Evolutionary conservation across 2,113 vertebrate genomes (phyloP), one percentile per base, ranked within the genome.

Genomic region (Copsychus sechellarum): DNA sequence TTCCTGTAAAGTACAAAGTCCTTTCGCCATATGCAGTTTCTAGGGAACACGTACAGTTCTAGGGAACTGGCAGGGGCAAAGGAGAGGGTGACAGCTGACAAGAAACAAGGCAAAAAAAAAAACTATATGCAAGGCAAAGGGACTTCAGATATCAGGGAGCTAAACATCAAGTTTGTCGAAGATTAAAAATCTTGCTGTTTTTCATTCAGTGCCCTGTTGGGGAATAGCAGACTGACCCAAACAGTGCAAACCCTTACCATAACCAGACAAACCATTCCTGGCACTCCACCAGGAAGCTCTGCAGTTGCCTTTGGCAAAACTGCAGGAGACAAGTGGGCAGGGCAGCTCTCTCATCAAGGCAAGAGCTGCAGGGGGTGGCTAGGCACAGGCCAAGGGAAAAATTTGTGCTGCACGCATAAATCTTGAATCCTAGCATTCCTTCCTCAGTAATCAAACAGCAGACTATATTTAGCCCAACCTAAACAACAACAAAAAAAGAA

Each of bases 401-500:
- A 76, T 28, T 11, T 45, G 45, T 64, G 48, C 88, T 38, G 56
- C 45, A 25, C 11, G 10, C 43, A 83, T 57, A 84, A 90, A 81
- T 94, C 76, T 69, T 43, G 64, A 78, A 66, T 67, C 57, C 72
- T 94, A 78, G 57, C 81, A 92, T 90, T 95, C 81, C 62, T 83
- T 34, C 71, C 66, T 29, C 3, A 1, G 66, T n/a, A 94, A 84
- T 92, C 86, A 91, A 93, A 81, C 58, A 62, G 86, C 67, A 71
- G 64, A 67, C 78, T 95, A 91, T 94, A 92, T 96, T 95, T 95
- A 96, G 79, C 79, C 24, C 64, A 94, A 88, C 79, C 78, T 94
- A 96, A 96, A 95, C 79, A 96, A 92, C 78, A 93, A 78, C 65
- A 94, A 86, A 62, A 88, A 92, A 85, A 70, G 74, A 94, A 72